phyloP scores from a whole-genome alignment of 2,888 invertebrate genomes.

The Bimastos eiseni region DNA sequence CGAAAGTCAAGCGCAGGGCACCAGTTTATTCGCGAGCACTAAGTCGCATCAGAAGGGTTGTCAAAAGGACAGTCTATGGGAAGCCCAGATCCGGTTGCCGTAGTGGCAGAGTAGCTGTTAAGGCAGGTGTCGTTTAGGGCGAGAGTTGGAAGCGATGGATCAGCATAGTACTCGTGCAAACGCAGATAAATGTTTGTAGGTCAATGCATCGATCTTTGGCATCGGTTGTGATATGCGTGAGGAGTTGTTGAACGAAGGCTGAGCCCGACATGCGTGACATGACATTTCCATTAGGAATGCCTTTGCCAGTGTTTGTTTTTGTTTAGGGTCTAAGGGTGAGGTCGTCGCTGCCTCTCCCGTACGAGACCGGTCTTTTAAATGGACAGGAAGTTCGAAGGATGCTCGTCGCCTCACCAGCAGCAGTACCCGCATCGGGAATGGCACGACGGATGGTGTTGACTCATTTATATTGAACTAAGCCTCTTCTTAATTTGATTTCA shows the following conservation, averaged over 20 bases:
- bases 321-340: not conserved
- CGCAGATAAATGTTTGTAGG: not conserved
- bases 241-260: not conserved
- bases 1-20: too few species aligned
- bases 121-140: too few species aligned
- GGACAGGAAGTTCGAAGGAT: not conserved
- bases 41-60: too few species aligned
- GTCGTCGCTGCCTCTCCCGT: not conserved
- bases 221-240: not conserved
- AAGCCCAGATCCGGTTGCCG: too few species aligned
- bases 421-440: not conserved
- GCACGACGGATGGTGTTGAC: not conserved
- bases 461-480: not conserved
- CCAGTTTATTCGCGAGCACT: too few species aligned
- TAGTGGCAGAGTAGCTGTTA: too few species aligned
- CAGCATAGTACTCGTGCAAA: too few species aligned
- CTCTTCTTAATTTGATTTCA: not conserved
- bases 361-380: not conserved
- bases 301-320: not conserved
- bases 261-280: not conserved
- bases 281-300: conserved; percentile 4
- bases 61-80: too few species aligned
- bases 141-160: too few species aligned
- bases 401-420: not conserved
- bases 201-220: not conserved